phyloP scores from a whole-genome alignment of 2,797 vertebrate genomes.

The Miichthys miiuy region DNA sequence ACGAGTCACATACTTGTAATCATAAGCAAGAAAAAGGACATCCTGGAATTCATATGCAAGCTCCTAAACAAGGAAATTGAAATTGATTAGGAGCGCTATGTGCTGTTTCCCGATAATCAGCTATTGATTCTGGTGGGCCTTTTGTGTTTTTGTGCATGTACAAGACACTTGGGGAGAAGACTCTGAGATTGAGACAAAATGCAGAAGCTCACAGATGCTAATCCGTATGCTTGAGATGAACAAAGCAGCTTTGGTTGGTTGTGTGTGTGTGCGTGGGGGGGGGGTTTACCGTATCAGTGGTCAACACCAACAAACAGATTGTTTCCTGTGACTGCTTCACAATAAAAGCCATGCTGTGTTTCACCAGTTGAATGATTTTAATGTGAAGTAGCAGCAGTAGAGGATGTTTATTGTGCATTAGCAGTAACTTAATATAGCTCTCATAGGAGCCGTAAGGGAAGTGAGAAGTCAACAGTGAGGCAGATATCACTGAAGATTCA shows the following conservation, averaged over 20 bases:
- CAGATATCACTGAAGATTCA: slow-evolving; percentile 2
- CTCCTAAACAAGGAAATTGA: slow-evolving; percentile 56
- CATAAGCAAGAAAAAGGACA: slow-evolving; percentile 41
- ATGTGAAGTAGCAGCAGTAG: background rate
- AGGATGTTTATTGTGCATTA: slow-evolving; percentile 11
- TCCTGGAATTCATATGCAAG: slow-evolving; percentile 47
- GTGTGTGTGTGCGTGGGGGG: background rate
- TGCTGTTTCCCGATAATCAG: slow-evolving; percentile 65
- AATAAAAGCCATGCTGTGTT: background rate
- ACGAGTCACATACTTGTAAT: slow-evolving; percentile 27
- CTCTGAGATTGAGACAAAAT: slow-evolving; percentile 38
- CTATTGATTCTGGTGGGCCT: slow-evolving; percentile 66
- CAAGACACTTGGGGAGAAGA: slow-evolving; percentile 53
- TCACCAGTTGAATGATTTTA: slow-evolving; percentile 7
- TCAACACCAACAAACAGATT: background rate
- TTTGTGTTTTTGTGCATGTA: slow-evolving; percentile 51
- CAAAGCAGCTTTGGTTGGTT: background rate
- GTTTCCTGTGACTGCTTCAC: background rate
- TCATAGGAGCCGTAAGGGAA: background rate
- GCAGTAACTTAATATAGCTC: background rate
- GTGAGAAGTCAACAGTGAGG: background rate
- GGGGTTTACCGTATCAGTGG: background rate
- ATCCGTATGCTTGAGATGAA: slow-evolving; percentile 20
- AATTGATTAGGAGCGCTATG: slow-evolving; percentile 67
- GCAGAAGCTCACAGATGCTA: slow-evolving; percentile 18